Evolutionary conservation across 2,888 invertebrate genomes (phyloP), one percentile per base, ranked within the genome.

Genomic region (Pantelozetes paolii): DNA sequence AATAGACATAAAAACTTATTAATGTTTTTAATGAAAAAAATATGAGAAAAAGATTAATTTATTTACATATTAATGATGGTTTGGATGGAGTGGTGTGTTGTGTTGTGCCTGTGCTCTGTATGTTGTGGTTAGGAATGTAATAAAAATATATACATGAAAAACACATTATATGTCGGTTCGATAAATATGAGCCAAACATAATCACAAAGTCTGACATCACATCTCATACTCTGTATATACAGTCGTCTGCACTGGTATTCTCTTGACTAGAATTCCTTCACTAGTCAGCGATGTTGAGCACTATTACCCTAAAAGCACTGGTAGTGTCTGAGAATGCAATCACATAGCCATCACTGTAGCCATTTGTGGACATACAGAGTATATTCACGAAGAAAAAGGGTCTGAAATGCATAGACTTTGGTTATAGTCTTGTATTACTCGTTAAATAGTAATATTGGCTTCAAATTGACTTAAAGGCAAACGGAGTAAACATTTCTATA

Each of bases 71-170:
- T 59, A 28, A 30, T 59, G 30, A 59, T 59, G 28, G 18, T 28
- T 28, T 6, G 54, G 11, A 5, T n/a, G 1, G 50, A 5, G 50
- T 1, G n/a, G 59, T 5, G 2, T 48, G 20, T 9, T 48, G 18
- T 48, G 20, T 8, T n/a, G 48, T 48, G 15, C n/a, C n/a, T n/a
- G n/a, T 48, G n/a, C n/a, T 8, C 18, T 48, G 18, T 48, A 18
- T 48, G 48, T 48, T 48, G 48, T 48, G 48, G 48, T 48, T 48
- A 3, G 28, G 57, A 57, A 57, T 57, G 23, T 57, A 57, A 57
- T 57, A 62, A 67, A 67, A 67, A 67, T 67, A 67, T 13, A 59
- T 20, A 67, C 67, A 67, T 67, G 67, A 67, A 67, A 67, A 67
- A 67, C 40, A 67, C 67, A 67, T 67, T 67, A 67, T 42, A 36